phyloP scores from a whole-genome alignment of 92 coral and sea anemone genomes.

The Metridium senile region DNA sequence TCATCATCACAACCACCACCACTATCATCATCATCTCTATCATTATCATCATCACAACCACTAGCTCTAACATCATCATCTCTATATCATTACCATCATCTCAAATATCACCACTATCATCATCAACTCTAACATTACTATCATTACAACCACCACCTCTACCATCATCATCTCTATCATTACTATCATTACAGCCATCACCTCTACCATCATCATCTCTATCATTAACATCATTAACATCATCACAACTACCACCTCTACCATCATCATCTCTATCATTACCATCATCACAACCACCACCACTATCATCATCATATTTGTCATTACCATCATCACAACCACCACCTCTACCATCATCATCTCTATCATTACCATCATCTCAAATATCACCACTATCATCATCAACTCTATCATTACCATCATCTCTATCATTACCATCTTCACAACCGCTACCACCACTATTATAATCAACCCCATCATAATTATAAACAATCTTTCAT shows the following conservation, averaged over 20 bases:
- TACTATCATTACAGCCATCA: background rate
- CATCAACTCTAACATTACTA: too few species aligned
- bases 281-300: background rate
- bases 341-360: background rate
- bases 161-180: background rate
- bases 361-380: background rate
- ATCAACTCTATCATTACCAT: background rate
- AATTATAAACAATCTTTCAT: too few species aligned
- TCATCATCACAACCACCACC: too few species aligned
- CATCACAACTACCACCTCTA: background rate
- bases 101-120: too few species aligned
- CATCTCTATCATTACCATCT: background rate
- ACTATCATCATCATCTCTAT: too few species aligned
- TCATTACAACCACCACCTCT: background rate
- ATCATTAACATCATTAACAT: background rate
- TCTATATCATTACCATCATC: too few species aligned
- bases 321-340: background rate
- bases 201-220: background rate
- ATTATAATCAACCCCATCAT: too few species aligned
- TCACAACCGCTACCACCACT: background rate
- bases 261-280: background rate
- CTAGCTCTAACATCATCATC: background rate
- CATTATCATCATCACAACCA: background rate
- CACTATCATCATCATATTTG: background rate
- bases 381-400: background rate